Percentiles rank a stretch among this genome's conserved stretches.
These are phyloP conservation scores for Dendrolimus kikuchii DNA, from an alignment of 1,140 invertebrate genomes.

Conservation along the genomic window DNA sequence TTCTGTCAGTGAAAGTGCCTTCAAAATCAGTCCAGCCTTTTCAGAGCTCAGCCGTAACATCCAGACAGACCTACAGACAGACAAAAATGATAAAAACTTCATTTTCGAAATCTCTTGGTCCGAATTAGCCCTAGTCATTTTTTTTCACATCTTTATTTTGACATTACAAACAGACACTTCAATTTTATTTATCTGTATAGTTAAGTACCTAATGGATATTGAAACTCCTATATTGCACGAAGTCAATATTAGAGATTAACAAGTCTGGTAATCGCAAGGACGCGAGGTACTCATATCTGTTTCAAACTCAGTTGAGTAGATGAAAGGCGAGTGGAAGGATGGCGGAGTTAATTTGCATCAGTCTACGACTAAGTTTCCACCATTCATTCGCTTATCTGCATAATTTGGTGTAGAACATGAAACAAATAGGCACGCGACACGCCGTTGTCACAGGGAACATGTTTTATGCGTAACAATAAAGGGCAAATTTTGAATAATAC, in stretches of 20 bases:
- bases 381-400: constrained; percentile 61
- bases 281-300: constrained; percentile 27
- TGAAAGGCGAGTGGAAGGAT: constrained; percentile 52
- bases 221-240: no score
- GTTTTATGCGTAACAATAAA: constrained; percentile 55
- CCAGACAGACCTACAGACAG: no score
- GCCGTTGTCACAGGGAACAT: constrained; percentile 46
- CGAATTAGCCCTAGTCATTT: no score
- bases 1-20: no score
- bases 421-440: constrained; percentile 52
- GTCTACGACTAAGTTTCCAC: constrained; percentile 49
- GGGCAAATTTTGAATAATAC: constrained; percentile 54
- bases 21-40: no score
- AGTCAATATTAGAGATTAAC: constrained; percentile 24
- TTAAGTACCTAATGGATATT: no score
- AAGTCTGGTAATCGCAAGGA: constrained; percentile 12
- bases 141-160: no score
- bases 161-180: no score
- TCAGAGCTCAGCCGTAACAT: no score
- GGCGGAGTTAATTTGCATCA: constrained; percentile 55
- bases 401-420: constrained; percentile 58
- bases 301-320: constrained; percentile 38
- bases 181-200: no score
- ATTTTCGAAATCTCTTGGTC: no score
- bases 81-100: no score